phyloP scores from a whole-genome alignment of 2,797 vertebrate genomes.

The Tachyglossus aculeatus region DNA sequence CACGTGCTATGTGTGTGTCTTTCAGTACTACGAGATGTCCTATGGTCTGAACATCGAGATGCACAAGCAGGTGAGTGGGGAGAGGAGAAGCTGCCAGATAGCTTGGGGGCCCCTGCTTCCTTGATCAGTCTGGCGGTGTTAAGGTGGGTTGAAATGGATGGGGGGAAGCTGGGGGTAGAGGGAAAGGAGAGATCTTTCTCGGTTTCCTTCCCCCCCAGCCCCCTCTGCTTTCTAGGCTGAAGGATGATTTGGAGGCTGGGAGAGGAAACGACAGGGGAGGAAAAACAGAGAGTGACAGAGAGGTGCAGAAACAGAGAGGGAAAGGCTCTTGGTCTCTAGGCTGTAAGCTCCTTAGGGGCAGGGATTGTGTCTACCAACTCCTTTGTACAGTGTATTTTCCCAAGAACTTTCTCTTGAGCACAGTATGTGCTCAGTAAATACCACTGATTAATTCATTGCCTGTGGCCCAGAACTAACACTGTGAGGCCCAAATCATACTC shows the following conservation, averaged over 20 bases:
- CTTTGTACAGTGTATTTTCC: too few species aligned
- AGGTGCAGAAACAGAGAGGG: too few species aligned
- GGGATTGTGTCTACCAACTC: too few species aligned
- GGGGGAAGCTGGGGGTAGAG: rapidly evolving
- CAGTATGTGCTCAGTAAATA: too few species aligned
- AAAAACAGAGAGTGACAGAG: conserved; percentile 2
- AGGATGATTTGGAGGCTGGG: background rate
- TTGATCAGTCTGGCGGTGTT: conserved; percentile 15
- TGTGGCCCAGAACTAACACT: too few species aligned
- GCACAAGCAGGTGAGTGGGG: conserved; percentile 74
- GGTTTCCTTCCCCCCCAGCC: background rate
- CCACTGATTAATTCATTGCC: too few species aligned
- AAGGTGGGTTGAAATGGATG: background rate
- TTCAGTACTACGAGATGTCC: conserved; percentile 80
- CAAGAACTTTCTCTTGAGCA: too few species aligned
- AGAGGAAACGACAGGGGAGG: background rate
- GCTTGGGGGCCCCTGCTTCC: background rate
- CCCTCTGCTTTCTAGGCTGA: background rate
- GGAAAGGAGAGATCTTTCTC: background rate
- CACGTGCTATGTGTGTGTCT: conserved; percentile 25
- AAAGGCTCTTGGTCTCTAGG: too few species aligned
- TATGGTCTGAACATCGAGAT: conserved; percentile 78
- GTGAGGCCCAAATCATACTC: too few species aligned
- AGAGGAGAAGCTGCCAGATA: background rate
- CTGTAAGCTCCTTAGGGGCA: too few species aligned